Evolutionary conservation across 1,140 invertebrate genomes (phyloP), one percentile per base, ranked within the genome.

Genomic region (Pseudoatta argentina): DNA sequence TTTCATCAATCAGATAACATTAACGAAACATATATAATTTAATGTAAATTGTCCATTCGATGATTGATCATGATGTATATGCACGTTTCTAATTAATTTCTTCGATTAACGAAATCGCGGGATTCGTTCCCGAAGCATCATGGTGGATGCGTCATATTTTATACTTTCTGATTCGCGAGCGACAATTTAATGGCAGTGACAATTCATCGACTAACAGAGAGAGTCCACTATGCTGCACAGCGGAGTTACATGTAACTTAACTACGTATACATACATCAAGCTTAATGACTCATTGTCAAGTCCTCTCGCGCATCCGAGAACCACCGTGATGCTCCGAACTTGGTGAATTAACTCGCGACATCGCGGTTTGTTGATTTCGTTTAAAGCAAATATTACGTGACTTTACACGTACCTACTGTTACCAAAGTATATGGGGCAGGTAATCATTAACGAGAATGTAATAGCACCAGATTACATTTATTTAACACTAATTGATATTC

Each of bases 221-320:
- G 48, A 79, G 14, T 34, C 64, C 30, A 71, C 48, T 69, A 21
- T 21, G 21, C 48, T 21, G 0, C n/a, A n/a, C 48, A 16, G 3
- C n/a, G 21, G 30, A 55, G 64, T 81, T 69, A 71, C 64, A 71
- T 34, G 21, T 71, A 57, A 55, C 30, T 71, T 81, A 71, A 71
- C 30, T 69, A 79, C n/a, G 6, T 71, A 57, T 39, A 71, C 30
- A 67, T 79, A 8, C 21, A 81, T 81, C 48, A 79, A 71, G 48
- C 77, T 81, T 81, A 71, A 81, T 71, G 64, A 81, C 48, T 81
- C 77, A 81, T 71, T 81, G 64, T 81, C 64, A 81, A 81, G 66
- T 55, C 77, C n/a, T 16, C 10, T 81, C 16, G 16, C 64, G 48
- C 21, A 57, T 69, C 30, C 48, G n/a, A 55, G 30, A 64, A 27